Conservation (phyloP, 2,113 vertebrate species). For the Tetrax tetrax region DNA sequence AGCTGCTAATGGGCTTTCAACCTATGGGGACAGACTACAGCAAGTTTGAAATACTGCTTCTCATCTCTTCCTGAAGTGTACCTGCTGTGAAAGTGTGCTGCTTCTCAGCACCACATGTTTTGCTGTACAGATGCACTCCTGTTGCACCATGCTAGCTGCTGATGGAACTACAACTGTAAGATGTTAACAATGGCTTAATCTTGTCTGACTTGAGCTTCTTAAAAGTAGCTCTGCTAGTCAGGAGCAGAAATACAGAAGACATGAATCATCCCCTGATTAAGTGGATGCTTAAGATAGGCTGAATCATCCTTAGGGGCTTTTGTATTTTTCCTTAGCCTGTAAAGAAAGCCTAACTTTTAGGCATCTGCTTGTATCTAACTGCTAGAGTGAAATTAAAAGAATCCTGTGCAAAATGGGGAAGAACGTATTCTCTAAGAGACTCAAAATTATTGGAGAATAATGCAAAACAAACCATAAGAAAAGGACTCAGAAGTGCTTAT, state of each 20-base stretch:
- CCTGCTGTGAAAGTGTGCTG: background rate
- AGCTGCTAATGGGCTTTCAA: background rate
- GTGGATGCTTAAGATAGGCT: background rate
- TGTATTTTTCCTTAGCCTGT: background rate
- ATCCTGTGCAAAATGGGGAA: background rate
- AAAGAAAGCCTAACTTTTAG: background rate
- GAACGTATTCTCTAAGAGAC: background rate
- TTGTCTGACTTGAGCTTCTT: background rate
- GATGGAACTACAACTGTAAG: background rate
- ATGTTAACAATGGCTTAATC: background rate
- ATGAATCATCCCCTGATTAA: background rate
- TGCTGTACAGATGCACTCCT: background rate
- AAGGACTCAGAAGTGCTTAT: background rate
- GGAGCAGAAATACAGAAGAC: background rate
- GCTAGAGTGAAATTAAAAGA: background rate
- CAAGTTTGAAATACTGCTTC: background rate
- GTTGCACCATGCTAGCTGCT: background rate
- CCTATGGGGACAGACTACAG: background rate
- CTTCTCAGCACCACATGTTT: background rate
- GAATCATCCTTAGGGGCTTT: background rate
- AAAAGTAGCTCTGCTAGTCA: background rate
- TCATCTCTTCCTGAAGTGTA: background rate
- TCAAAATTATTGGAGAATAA: background rate
- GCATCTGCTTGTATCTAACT: background rate
- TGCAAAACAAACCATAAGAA: background rate